A percentile compares a stretch with the other conserved stretches of the same genome.
Conservation (phyloP, 2,113 vertebrate species). For the Delphinus delphis region DNA sequence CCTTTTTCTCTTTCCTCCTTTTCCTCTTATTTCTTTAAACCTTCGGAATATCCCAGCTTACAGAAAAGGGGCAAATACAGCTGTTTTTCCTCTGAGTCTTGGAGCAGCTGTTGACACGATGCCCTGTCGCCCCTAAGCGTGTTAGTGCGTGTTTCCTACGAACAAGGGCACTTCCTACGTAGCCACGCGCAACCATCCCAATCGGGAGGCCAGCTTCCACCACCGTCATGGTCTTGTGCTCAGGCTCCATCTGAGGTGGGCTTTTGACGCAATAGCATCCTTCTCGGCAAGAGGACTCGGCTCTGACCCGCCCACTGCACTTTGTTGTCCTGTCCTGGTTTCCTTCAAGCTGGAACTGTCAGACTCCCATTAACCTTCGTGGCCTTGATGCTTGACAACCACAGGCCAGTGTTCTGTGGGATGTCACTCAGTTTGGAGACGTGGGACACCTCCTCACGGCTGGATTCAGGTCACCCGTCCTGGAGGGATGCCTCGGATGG, state of each 20-base stretch:
- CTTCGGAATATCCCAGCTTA: not conserved
- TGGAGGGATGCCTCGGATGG: accelerated
- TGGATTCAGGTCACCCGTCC: too few relatives aligned
- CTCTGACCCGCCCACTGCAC: not conserved
- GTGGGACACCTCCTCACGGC: accelerated
- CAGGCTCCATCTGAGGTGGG: too few relatives aligned
- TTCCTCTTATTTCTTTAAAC: not conserved
- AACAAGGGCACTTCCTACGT: not conserved
- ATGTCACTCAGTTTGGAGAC: accelerated
- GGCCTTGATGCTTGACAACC: not conserved
- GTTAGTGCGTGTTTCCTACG: not conserved
- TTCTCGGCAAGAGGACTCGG: not conserved
- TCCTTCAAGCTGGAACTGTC: too few relatives aligned
- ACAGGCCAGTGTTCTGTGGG: not conserved
- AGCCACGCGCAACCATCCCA: too few relatives aligned
- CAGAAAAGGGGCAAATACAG: not conserved
- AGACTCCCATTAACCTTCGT: not conserved
- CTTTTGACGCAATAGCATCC: accelerated
- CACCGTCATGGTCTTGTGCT: accelerated
- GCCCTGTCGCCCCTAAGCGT: not conserved
- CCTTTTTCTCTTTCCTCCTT: not conserved
- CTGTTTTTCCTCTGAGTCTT: not conserved
- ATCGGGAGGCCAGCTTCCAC: not conserved
- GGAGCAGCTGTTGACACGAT: not conserved
- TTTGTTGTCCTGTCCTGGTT: not conserved